Percentiles rank a stretch among this genome's conserved stretches.
Evolutionary conservation across 2,797 vertebrate genomes (phyloP).

Genomic region (Myotis daubentonii): DNA sequence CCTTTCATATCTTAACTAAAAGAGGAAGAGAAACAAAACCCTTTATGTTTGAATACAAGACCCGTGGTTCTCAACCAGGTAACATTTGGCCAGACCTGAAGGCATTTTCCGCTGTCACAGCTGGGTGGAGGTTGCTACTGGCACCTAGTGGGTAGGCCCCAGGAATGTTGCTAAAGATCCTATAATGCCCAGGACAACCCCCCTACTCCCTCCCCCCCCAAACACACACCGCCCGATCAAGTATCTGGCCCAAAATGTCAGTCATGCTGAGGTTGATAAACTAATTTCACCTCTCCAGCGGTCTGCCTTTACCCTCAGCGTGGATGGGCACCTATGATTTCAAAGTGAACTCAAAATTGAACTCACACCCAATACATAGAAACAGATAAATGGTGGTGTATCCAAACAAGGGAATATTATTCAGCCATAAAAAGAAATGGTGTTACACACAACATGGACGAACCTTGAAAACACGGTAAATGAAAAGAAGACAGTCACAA

Average conservation of each 20-base stretch:
- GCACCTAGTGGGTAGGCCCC: not conserved
- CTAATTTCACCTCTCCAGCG: not conserved
- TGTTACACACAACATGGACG: not conserved
- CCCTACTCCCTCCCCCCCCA: rapidly evolving
- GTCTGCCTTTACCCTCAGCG: not conserved
- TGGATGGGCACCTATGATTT: not conserved
- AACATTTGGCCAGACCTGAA: not conserved
- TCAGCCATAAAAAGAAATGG: not conserved
- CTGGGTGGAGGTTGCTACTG: not conserved
- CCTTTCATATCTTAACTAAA: not conserved
- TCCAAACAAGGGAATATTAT: not conserved
- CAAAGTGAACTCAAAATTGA: not conserved
- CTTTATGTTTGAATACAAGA: not conserved
- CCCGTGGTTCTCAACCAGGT: not conserved
- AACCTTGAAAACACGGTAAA: not conserved
- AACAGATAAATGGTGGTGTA: not conserved
- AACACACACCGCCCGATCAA: rapidly evolving
- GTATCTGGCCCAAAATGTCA: not conserved
- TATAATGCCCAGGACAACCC: not conserved
- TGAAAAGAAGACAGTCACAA: constrained; percentile 3
- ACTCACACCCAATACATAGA: not conserved
- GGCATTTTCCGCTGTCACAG: not conserved
- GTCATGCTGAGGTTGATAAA: not conserved
- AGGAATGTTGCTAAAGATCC: not conserved
- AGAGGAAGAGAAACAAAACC: constrained; percentile 32